Evolutionary conservation across 2,113 vertebrate species (phyloP).

Genomic region (Apeltes quadracus): DNA sequence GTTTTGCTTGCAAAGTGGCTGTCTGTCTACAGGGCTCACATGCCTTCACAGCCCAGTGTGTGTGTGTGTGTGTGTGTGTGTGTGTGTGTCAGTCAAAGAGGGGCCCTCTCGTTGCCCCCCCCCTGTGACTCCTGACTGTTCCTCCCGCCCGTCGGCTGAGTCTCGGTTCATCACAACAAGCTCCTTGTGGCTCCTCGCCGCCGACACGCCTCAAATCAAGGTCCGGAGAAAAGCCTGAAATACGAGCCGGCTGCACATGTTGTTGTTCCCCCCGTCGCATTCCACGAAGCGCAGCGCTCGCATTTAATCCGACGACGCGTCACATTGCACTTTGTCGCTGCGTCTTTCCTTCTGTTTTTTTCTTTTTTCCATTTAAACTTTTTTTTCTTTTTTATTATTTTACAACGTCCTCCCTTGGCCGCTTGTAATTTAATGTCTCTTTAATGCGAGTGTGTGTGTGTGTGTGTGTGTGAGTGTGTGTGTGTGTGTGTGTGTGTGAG

Average conservation of each 20-base stretch:
- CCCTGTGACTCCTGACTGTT: no score
- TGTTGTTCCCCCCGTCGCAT: no score
- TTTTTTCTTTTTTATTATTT: constrained; percentile 40
- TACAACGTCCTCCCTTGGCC: constrained; percentile 59
- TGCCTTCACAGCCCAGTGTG: constrained; percentile 41
- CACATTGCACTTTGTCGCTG: neutral
- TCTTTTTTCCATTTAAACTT: constrained; percentile 57
- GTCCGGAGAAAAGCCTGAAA: no score
- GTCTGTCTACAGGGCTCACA: constrained; percentile 21
- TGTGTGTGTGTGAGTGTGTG: constrained; percentile 17
- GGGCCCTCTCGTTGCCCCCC: no score
- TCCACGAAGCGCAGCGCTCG: no score
- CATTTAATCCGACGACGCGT: no score
- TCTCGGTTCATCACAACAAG: no score
- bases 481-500: constrained; percentile 5
- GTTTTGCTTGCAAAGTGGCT: constrained; percentile 39
- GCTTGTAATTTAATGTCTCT: constrained; percentile 52
- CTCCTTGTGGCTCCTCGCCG: no score
- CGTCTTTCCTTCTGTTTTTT: neutral
- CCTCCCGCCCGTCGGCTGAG: no score
- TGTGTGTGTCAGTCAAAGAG: no score
- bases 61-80: no score
- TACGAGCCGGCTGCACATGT: constrained; percentile 8
- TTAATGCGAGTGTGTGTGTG: constrained; percentile 20
- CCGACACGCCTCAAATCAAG: neutral